Percentiles rank a stretch among this genome's conserved stretches.
Evolutionary conservation across 2,113 vertebrate species (phyloP).

Genomic region (Dasypus novemcinctus): DNA sequence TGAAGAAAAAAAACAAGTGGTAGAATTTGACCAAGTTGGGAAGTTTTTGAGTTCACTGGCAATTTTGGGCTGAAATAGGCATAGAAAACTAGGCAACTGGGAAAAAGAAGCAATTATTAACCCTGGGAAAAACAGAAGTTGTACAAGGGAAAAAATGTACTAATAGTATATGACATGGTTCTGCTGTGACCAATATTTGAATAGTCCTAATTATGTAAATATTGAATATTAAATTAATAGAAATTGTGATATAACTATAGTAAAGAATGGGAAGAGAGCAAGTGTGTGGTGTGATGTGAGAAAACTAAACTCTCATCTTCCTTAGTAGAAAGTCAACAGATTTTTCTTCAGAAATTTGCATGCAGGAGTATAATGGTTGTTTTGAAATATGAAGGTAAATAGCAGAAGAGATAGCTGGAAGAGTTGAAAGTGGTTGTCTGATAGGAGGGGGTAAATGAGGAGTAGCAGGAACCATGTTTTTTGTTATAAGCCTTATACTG

Average conservation of each 20-base stretch:
- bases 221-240: neutral
- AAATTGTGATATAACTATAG: neutral
- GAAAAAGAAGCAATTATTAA: neutral
- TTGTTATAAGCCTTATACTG: neutral
- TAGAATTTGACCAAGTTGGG: neutral
- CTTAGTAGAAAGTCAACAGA: neutral
- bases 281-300: neutral
- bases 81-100: neutral
- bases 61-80: neutral
- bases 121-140: neutral
- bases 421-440: neutral
- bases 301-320: neutral
- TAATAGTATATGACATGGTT: neutral
- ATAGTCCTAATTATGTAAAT: neutral
- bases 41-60: neutral
- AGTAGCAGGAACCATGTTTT: neutral
- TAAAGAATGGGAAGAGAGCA: neutral
- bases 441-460: neutral
- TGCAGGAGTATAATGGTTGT: neutral
- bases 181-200: neutral
- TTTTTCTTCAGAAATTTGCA: neutral
- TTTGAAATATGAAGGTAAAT: neutral
- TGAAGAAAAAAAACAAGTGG: neutral
- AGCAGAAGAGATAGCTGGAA: neutral
- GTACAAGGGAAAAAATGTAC: neutral